Conservation (phyloP, 2,797 vertebrate species). For the Malurus leucopterus region DNA sequence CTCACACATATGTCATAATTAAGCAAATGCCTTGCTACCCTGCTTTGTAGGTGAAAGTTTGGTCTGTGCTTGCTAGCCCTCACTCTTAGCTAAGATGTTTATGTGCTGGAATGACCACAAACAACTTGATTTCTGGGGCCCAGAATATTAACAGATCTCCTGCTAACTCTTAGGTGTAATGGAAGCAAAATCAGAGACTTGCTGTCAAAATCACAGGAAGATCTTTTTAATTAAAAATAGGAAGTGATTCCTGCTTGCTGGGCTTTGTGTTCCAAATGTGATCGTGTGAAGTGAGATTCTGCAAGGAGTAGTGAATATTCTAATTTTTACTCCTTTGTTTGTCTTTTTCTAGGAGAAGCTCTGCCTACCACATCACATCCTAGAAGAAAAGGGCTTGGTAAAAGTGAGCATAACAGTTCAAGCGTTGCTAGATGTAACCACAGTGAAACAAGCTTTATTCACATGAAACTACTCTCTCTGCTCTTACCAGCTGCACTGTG, state of each 20-base stretch:
- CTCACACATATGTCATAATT: fast-evolving
- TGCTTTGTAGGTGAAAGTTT: not conserved
- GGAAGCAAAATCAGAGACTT: not conserved
- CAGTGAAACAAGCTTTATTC: slow-evolving; percentile 73
- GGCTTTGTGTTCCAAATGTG: not conserved
- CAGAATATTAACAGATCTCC: not conserved
- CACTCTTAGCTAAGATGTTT: not conserved
- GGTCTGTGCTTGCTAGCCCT: not conserved
- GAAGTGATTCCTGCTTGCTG: not conserved
- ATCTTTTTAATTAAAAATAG: not conserved
- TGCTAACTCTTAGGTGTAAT: not conserved
- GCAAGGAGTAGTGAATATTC: not conserved
- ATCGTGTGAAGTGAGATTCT: not conserved
- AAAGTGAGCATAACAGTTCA: slow-evolving; percentile 89
- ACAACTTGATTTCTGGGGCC: not conserved
- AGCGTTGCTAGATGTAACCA: slow-evolving; percentile 83
- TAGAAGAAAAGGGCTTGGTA: slow-evolving; percentile 92
- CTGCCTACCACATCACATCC: slow-evolving; percentile 95
- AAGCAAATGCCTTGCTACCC: not conserved
- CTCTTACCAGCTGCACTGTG: slow-evolving; percentile 43
- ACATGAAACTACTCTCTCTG: slow-evolving; percentile 71
- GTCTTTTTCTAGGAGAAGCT: slow-evolving; percentile 85
- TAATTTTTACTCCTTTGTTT: slow-evolving; percentile 41
- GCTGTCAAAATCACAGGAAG: not conserved
- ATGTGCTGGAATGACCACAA: fast-evolving